Percentiles rank a stretch among this genome's conserved stretches.
Conservation (phyloP, 1,140 invertebrate species). For the Aphelinus atriplicis region DNA sequence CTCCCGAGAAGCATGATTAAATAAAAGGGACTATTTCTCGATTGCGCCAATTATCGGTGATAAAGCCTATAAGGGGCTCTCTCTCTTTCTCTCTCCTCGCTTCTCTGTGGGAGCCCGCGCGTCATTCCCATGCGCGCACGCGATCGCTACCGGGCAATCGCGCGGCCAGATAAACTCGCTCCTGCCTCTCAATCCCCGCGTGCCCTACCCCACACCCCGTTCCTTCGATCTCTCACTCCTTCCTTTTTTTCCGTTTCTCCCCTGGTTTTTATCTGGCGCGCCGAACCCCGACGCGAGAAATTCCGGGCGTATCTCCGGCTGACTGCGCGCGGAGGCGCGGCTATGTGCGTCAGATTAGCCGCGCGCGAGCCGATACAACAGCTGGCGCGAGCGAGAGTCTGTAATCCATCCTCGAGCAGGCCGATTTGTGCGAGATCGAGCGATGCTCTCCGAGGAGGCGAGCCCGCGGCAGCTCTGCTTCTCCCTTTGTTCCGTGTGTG, state of each 20-base stretch:
- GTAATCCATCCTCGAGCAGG: constrained; percentile 20
- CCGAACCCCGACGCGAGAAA: constrained; percentile 29
- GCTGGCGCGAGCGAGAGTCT: constrained; percentile 1
- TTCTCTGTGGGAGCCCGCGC: constrained; percentile 3
- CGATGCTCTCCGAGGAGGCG: background rate
- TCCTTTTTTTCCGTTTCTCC: background rate
- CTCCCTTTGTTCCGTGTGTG: background rate
- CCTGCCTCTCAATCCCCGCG: constrained; percentile 33
- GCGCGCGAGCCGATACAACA: constrained; percentile 10
- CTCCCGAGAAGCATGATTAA: no score
- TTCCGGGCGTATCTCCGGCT: constrained; percentile 29
- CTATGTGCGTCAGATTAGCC: constrained; percentile 22
- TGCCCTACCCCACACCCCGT: background rate
- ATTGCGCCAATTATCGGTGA: constrained; percentile 33
- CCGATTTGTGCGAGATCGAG: constrained; percentile 25
- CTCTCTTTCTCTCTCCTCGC: background rate
- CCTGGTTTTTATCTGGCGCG: background rate
- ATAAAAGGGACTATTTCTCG: background rate
- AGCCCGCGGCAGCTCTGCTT: background rate
- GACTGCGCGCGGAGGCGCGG: constrained; percentile 3
- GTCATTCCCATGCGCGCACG: background rate
- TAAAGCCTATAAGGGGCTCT: no score
- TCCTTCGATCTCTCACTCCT: background rate
- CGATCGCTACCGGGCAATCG: constrained; percentile 41
- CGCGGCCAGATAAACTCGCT: constrained; percentile 21